phyloP scores from a whole-genome alignment of 2,797 vertebrate genomes.

The Eptatretus atami region DNA sequence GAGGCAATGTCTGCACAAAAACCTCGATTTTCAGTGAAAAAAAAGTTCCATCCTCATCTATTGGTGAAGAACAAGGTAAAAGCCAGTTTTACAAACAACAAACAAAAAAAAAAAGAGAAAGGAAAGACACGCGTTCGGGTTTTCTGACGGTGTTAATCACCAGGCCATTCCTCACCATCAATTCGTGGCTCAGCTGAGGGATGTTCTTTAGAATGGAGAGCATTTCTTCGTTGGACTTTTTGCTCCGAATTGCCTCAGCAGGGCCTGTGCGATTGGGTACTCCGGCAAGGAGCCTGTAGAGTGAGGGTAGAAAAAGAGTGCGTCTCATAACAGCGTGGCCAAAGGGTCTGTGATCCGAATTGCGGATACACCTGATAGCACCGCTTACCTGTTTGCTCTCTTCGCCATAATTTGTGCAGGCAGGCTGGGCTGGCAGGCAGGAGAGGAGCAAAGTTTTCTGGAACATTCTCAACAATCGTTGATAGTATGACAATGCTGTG shows the following conservation, averaged over 20 bases:
- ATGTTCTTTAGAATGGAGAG: slow-evolving; percentile 58
- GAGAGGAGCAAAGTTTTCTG: slow-evolving; percentile 48
- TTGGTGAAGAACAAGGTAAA: neutral
- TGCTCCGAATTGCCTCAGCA: slow-evolving; percentile 71
- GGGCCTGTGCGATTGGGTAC: slow-evolving; percentile 30
- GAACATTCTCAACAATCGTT: slow-evolving; percentile 78
- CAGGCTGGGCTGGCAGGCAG: slow-evolving; percentile 53
- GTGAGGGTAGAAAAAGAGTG: slow-evolving; percentile 5
- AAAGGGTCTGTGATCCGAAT: neutral
- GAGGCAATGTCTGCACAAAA: slow-evolving; percentile 73
- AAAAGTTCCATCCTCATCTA: slow-evolving; percentile 73
- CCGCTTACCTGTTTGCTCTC: slow-evolving; percentile 49
- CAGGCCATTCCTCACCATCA: slow-evolving; percentile 21
- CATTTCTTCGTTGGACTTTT: slow-evolving; percentile 65
- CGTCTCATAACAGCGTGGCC: neutral
- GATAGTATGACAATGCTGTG: slow-evolving; percentile 70
- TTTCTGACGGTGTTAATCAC: no score
- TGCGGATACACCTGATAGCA: neutral
- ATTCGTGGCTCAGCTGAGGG: slow-evolving; percentile 83
- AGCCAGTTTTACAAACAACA: no score
- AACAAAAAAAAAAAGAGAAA: no score
- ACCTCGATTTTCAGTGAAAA: slow-evolving; percentile 89
- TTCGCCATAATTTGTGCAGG: slow-evolving; percentile 45
- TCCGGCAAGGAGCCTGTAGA: slow-evolving; percentile 45
- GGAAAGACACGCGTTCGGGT: no score